phyloP scores from a whole-genome alignment of 2,113 vertebrate species.

The Conger conger region DNA sequence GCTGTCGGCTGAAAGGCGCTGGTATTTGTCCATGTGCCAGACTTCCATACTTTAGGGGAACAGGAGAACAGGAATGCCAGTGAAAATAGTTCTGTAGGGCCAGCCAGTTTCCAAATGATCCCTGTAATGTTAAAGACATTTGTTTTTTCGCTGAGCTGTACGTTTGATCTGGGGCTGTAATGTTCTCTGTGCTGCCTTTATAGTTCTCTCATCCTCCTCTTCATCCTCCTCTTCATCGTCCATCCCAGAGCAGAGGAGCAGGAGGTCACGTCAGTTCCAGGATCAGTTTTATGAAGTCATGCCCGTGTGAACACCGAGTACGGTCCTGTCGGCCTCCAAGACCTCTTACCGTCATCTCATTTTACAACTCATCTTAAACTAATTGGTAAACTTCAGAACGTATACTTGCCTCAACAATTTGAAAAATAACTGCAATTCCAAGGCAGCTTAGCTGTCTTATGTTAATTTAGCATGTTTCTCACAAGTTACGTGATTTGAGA shows the following conservation, averaged over 20 bases:
- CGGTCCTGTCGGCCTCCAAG: too few relatives aligned
- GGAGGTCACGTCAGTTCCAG: too few relatives aligned
- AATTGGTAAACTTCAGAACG: too few relatives aligned
- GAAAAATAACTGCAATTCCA: too few relatives aligned
- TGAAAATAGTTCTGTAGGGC: conserved; percentile 53
- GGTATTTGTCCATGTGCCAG: conserved; percentile 58
- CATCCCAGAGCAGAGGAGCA: neutral
- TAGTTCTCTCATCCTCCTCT: neutral
- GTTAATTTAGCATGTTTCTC: too few relatives aligned
- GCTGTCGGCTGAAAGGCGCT: conserved; percentile 43
- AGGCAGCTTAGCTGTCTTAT: too few relatives aligned
- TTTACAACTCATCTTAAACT: too few relatives aligned
- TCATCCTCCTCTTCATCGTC: neutral
- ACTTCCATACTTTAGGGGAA: conserved; percentile 50
- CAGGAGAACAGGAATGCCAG: conserved; percentile 45
- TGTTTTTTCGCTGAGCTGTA: neutral
- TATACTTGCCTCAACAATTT: too few relatives aligned
- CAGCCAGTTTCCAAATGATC: conserved; percentile 40
- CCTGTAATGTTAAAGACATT: conserved; percentile 24
- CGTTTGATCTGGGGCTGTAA: neutral
- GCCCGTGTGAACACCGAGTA: too few relatives aligned
- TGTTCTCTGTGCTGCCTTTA: neutral
- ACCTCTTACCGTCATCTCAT: too few relatives aligned
- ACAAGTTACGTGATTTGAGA: too few relatives aligned
- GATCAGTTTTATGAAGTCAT: too few relatives aligned